Evolutionary conservation across 2,888 invertebrate species (phyloP).

Genomic region (Brenthis ino): DNA sequence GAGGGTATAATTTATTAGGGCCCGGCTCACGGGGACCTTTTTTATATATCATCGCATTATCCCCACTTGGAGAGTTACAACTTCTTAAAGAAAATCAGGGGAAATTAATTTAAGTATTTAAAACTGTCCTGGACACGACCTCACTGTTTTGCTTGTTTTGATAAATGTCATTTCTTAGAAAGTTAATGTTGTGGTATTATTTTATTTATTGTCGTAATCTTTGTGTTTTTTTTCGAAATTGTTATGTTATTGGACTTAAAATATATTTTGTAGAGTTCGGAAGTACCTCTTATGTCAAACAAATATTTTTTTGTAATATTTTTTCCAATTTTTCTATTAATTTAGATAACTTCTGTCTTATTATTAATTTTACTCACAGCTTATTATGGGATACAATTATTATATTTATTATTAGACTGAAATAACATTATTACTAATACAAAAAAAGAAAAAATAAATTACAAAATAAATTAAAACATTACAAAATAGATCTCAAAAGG

Average conservation of each 20-base stretch:
- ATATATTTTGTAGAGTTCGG: too few species aligned
- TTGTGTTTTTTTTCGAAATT: background rate
- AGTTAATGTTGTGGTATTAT: constrained; percentile 42
- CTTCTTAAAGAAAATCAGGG: constrained; percentile 81
- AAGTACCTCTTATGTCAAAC: too few species aligned
- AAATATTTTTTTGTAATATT: too few species aligned
- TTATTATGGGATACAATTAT: background rate
- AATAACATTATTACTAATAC: background rate
- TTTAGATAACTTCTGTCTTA: too few species aligned
- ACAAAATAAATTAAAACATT: constrained; percentile 35
- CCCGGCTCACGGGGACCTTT: constrained; percentile 77
- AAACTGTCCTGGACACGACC: constrained; percentile 75
- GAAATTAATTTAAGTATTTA: constrained; percentile 80
- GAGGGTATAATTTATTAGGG: constrained; percentile 83
- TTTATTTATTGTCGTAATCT: constrained; percentile 21
- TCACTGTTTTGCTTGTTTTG: constrained; percentile 69
- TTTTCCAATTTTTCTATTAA: too few species aligned
- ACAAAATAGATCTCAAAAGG: constrained; percentile 40
- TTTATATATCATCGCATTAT: constrained; percentile 83
- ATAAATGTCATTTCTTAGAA: constrained; percentile 60
- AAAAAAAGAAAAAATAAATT: constrained; percentile 16
- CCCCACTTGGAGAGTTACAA: constrained; percentile 81
- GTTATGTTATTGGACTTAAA: too few species aligned
- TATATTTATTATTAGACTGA: background rate
- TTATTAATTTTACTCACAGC: too few species aligned